Base-by-base conservation (phyloP, 1,140 invertebrate genomes). In the Listronotus bonariensis region DNA sequence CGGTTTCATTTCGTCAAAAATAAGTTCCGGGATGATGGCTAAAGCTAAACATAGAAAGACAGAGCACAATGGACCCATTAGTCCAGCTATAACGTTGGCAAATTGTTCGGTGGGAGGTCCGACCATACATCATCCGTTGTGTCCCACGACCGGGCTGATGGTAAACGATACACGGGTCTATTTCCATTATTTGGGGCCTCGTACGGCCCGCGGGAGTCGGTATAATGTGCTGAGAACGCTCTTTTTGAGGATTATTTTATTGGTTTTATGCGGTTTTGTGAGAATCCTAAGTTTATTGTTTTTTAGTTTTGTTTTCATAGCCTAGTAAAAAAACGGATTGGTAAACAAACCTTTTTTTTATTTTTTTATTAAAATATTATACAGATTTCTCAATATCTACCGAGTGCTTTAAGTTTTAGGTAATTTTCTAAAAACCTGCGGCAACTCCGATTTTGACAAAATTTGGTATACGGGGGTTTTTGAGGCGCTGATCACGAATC, bases 91-190 rank as follows among this genome's bases (percentile, higher is more conserved):
- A 77, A 75, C 74, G 75, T 76, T 77, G 74, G 74, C 75, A 78
- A 78, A 78, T 78, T 78, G 76, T 76, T 71, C 73, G 46, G 74
- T 78, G 74, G 76, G 76, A 78, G 75, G 76, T 76, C 74, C 76
- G 17, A 57, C 66, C 72, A 72, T 76, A 74, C 67, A 76, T 76
- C 75, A 75, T 68, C 61, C 68, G 59, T 69, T 74, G 69, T 76
- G 71, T 72, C 70, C 72, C 71, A 71, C 67, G 67, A 67, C 63
- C 61, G 67, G 59, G 63, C 68, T 68, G 72, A 72, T 72, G 67
- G 61, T 73, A 65, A 66, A 63, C 57, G 64, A 70, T 70, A 70
- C 49, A 34, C 56, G 62, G 65, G n/a, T 58, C 60, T 67, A 48
- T 71, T 64, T 65, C 64, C 65, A 68, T 68, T 70, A 70, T 68